These are phyloP conservation scores for Rutilus rutilus DNA, from an alignment of 2,113 vertebrate species.

Conservation along the genomic window DNA sequence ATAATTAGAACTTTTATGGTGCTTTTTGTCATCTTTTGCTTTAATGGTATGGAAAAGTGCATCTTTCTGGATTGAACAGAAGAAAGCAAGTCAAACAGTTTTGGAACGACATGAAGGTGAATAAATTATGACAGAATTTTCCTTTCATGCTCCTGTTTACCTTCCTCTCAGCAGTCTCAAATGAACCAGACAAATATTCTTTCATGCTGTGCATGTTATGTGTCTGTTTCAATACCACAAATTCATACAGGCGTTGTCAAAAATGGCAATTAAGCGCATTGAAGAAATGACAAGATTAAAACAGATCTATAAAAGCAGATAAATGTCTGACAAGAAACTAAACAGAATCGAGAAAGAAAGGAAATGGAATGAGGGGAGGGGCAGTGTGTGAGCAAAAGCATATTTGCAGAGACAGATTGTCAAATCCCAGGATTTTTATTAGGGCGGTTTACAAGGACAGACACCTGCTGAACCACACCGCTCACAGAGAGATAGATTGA, in stretches of 20 bases:
- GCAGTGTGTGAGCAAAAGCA: conserved; percentile 21
- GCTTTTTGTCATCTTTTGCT: neutral
- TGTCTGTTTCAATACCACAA: neutral
- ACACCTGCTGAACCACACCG: conserved; percentile 47
- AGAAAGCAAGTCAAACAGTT: neutral
- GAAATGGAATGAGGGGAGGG: neutral
- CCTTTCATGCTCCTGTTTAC: conserved; percentile 6
- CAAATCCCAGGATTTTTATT: conserved; percentile 37
- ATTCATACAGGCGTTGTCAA: conserved; percentile 10
- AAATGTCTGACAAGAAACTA: neutral
- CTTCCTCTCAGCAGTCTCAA: conserved; percentile 5
- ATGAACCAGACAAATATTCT: neutral
- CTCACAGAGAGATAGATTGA: conserved; percentile 44
- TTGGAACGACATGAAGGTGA: conserved; percentile 4
- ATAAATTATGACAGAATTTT: neutral
- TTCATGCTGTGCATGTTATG: neutral
- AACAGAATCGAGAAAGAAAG: neutral
- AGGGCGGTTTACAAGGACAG: conserved; percentile 37
- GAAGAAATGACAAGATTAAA: conserved; percentile 7
- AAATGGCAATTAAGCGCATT: neutral
- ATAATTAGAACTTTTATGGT: neutral
- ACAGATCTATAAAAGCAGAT: neutral
- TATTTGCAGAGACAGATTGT: conserved; percentile 40
- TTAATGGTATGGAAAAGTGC: neutral
- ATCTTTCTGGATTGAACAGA: neutral